Evolutionary conservation across 2,113 vertebrate genomes (phyloP).

Genomic region (Peucedramus taeniatus): DNA sequence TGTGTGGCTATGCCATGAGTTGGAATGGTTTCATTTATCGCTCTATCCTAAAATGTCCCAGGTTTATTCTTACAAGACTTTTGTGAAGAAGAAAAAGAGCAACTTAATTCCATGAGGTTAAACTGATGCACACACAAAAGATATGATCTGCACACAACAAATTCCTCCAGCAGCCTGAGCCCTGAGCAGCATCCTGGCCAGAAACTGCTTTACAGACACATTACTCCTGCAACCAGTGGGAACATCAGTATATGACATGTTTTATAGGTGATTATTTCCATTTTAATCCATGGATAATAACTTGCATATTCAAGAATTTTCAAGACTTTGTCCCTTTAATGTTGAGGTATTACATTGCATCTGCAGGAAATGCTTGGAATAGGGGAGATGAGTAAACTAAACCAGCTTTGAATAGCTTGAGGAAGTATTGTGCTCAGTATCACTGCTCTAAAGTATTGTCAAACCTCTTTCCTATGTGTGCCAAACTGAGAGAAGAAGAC

Average conservation of each 20-base stretch:
- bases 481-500: neutral
- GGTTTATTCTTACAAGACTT: neutral
- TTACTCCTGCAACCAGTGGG: neutral
- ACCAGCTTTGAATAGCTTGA: neutral
- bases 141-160: neutral
- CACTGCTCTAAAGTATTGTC: neutral
- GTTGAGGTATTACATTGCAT: neutral
- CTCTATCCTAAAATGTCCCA: neutral
- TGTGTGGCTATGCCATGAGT: neutral
- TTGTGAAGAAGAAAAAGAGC: neutral
- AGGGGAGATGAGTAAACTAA: neutral
- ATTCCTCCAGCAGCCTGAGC: neutral
- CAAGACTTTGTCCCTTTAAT: neutral
- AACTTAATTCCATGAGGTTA: neutral
- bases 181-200: neutral
- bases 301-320: neutral
- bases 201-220: neutral
- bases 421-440: neutral
- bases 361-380: neutral
- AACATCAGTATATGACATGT: neutral
- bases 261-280: neutral
- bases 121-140: neutral
- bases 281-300: neutral
- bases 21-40: neutral
- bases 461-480: neutral